Evolutionary conservation across 2,113 vertebrate genomes (phyloP).

Genomic region (Cairina moschata): DNA sequence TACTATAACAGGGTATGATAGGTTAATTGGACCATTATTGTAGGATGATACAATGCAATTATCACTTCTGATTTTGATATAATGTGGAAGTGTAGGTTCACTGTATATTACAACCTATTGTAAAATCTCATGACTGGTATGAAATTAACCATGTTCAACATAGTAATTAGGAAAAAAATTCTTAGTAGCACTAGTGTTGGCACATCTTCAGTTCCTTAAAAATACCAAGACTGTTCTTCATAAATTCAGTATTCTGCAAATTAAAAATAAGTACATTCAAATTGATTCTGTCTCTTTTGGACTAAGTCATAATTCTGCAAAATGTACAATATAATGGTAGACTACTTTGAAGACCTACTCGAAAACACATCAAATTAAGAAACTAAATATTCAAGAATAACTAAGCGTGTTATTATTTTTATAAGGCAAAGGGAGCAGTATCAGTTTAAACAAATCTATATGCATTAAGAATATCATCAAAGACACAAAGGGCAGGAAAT

Average conservation of each 20-base stretch:
- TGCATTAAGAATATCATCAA: neutral
- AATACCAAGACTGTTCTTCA: neutral
- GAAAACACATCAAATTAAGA: neutral
- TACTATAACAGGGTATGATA: neutral
- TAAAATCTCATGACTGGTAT: constrained; percentile 17
- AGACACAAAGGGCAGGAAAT: neutral
- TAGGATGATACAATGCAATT: constrained; percentile 35
- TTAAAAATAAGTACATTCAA: constrained; percentile 11
- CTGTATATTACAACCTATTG: constrained; percentile 8
- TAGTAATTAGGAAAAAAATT: constrained; percentile 10
- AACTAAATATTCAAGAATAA: neutral
- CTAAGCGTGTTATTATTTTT: neutral
- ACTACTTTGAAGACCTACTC: neutral
- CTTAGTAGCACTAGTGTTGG: neutral
- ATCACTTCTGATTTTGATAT: constrained; percentile 27
- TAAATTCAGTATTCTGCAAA: constrained; percentile 1
- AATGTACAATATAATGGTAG: neutral
- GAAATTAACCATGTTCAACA: constrained; percentile 51
- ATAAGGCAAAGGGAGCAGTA: neutral
- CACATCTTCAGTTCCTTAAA: constrained; percentile 26
- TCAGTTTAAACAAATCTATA: neutral
- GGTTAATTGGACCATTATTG: constrained; percentile 46
- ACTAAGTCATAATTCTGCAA: neutral
- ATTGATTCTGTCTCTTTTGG: neutral
- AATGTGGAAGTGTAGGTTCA: constrained; percentile 36